phyloP scores from a whole-genome alignment of 2,797 vertebrate genomes.

The Gallinago nigripennis region DNA sequence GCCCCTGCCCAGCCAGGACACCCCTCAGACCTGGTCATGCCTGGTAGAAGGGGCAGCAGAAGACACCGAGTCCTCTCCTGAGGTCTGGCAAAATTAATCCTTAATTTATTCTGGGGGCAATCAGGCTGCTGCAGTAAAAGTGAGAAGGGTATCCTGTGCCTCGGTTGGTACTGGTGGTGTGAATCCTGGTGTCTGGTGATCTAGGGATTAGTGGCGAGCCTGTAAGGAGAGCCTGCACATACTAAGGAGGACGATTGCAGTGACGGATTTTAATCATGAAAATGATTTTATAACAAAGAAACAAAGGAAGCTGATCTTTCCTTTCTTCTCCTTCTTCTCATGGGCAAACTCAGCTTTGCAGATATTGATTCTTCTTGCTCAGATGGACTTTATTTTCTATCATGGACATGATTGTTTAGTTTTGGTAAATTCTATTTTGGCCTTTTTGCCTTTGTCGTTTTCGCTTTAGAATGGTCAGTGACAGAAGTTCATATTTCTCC shows the following conservation, averaged over 20 bases:
- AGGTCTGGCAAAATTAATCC: conserved; percentile 30
- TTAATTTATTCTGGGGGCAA: conserved; percentile 47
- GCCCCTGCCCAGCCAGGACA: fast-evolving
- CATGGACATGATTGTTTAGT: conserved; percentile 10
- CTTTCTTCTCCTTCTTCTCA: background rate
- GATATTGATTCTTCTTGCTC: conserved; percentile 13
- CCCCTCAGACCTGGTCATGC: background rate
- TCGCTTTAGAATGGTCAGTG: background rate
- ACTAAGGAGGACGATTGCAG: background rate
- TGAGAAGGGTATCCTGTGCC: background rate
- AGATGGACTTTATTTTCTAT: background rate
- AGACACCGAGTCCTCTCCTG: background rate
- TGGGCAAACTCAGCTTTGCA: conserved; percentile 33
- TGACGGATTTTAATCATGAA: conserved; percentile 67
- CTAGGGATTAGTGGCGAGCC: conserved; percentile 14
- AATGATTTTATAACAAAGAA: conserved; percentile 67
- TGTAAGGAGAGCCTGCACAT: background rate
- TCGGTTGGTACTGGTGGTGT: background rate
- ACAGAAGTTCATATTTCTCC: background rate
- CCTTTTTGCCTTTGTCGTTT: background rate
- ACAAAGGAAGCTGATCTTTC: conserved; percentile 44
- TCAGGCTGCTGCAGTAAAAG: conserved; percentile 24
- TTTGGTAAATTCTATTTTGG: background rate
- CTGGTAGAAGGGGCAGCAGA: conserved; percentile 23
- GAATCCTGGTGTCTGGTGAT: background rate